Evolutionary conservation across 2,888 invertebrate species (phyloP).

Genomic region (Leuctra nigra): DNA sequence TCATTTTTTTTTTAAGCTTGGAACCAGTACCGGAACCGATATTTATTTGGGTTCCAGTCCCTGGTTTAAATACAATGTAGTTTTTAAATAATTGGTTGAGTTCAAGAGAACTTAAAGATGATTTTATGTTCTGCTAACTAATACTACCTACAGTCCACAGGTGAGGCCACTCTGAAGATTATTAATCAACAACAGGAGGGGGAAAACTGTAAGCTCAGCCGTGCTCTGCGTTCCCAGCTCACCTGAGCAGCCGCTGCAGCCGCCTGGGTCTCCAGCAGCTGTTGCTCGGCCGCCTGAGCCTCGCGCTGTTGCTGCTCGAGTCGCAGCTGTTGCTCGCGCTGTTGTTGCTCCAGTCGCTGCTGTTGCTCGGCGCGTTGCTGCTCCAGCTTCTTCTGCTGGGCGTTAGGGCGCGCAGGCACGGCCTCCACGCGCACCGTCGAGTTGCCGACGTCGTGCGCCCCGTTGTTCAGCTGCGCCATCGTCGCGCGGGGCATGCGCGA

Average conservation of each 20-base stretch:
- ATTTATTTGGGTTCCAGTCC: no score
- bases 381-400: constrained; percentile 20
- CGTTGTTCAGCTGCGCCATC: not conserved
- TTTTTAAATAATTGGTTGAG: no score
- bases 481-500: not conserved
- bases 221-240: no score
- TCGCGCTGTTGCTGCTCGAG: constrained; percentile 40
- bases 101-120: no score
- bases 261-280: constrained; percentile 34
- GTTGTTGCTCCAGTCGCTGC: constrained; percentile 29
- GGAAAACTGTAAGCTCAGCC: no score
- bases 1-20: no score
- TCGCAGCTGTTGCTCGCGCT: constrained; percentile 30
- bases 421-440: constrained; percentile 7
- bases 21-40: no score
- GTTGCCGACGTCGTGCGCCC: constrained; percentile 39
- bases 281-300: constrained; percentile 21
- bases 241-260: constrained; percentile 32
- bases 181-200: no score
- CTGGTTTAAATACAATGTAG: no score
- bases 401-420: constrained; percentile 18
- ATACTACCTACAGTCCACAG: no score
- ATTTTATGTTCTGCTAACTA: no score
- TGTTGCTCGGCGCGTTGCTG: constrained; percentile 24
- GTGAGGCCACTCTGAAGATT: no score